phyloP scores from a whole-genome alignment of 2,888 invertebrate species.

The Pseudolycoriella hygida region DNA sequence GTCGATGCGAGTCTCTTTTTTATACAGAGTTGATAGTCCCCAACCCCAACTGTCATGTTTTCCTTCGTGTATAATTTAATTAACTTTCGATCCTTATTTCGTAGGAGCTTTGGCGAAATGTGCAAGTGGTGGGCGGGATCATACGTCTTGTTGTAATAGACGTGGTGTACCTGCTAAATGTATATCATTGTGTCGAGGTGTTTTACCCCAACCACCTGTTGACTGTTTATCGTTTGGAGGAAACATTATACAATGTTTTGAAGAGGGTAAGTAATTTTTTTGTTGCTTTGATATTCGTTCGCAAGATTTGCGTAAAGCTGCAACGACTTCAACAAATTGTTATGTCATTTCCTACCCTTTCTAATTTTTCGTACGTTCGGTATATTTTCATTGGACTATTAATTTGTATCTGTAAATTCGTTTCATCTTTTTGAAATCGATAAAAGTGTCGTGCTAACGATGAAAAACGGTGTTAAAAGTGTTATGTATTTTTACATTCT shows the following conservation, averaged over 20 bases:
- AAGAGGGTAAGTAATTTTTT: constrained; percentile 43
- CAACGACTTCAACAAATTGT: too few relatives aligned
- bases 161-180: constrained; percentile 53
- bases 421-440: too few relatives aligned
- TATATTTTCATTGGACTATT: too few relatives aligned
- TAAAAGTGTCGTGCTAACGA: too few relatives aligned
- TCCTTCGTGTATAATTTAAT: neutral
- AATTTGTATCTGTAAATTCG: too few relatives aligned
- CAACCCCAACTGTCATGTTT: neutral
- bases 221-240: constrained; percentile 66
- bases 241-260: constrained; percentile 70
- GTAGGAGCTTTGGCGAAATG: constrained; percentile 29
- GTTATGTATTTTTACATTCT: too few relatives aligned
- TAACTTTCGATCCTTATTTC: neutral
- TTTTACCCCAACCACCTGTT: constrained; percentile 39
- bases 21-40: neutral
- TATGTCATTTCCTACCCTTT: too few relatives aligned
- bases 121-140: constrained; percentile 45
- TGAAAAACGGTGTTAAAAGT: too few relatives aligned
- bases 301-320: too few relatives aligned
- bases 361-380: too few relatives aligned
- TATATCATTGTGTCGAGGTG: constrained; percentile 55
- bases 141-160: constrained; percentile 53
- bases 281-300: neutral
- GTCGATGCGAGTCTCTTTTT: too few relatives aligned